A percentile compares a stretch with the other conserved stretches of the same genome.
phyloP scores from a whole-genome alignment of 2,888 invertebrate genomes.

The Lithophane leautieri region DNA sequence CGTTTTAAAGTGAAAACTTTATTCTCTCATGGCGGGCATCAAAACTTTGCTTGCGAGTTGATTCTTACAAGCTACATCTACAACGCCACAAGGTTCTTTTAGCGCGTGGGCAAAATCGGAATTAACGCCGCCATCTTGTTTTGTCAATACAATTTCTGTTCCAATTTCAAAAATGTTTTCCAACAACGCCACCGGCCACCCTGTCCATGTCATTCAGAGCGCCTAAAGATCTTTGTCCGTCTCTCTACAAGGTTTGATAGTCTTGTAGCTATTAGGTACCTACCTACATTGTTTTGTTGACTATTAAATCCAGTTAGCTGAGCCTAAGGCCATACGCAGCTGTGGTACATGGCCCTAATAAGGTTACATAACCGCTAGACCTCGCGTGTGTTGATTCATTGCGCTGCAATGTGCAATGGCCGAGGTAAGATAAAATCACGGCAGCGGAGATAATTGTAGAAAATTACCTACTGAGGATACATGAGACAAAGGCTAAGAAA shows the following conservation, averaged over 20 bases:
- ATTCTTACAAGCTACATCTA: too few relatives aligned
- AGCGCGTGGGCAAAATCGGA: background rate
- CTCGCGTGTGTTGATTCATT: constrained; percentile 16
- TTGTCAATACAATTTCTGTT: background rate
- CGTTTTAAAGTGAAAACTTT: too few relatives aligned
- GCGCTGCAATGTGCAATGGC: constrained; percentile 1
- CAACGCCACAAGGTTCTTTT: background rate
- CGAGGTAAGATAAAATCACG: constrained; percentile 29
- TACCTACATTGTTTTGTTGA: too few relatives aligned
- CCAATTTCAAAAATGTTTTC: background rate
- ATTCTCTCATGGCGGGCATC: too few relatives aligned
- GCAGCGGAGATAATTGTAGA: constrained; percentile 7
- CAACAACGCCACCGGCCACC: background rate
- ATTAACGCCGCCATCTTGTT: background rate
- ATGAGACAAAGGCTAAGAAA: background rate
- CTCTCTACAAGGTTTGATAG: background rate
- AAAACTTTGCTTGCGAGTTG: background rate
- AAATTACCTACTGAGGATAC: background rate
- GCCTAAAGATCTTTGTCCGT: background rate
- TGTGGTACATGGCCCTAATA: background rate
- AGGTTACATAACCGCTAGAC: constrained; percentile 5
- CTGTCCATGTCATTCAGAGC: background rate
- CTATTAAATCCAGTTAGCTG: background rate
- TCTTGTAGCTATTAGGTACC: too few relatives aligned
- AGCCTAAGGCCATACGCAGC: background rate